Conservation (phyloP, 2,888 invertebrate genomes). For the Pasiphila rectangulata region DNA sequence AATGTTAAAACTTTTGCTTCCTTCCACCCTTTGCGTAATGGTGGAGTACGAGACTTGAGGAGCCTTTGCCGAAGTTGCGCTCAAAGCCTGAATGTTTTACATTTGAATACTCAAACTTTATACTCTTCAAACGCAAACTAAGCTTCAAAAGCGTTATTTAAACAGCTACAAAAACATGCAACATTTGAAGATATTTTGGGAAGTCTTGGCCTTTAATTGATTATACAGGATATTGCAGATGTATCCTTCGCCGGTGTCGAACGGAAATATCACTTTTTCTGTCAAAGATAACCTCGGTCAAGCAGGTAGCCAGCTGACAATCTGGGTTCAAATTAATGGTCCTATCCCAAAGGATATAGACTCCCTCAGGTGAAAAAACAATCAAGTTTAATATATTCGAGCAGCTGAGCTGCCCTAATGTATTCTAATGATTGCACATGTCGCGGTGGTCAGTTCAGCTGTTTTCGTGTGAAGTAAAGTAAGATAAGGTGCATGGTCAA, state of each 20-base stretch:
- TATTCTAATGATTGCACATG: conserved; percentile 72
- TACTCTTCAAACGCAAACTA: conserved; percentile 18
- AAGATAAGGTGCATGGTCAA: conserved; percentile 72
- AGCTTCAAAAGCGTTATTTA: conserved; percentile 17
- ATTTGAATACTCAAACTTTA: conserved; percentile 57
- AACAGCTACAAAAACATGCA: not conserved
- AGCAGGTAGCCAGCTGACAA: conserved; percentile 64
- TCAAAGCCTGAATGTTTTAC: conserved; percentile 75
- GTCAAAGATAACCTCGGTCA: conserved; percentile 61
- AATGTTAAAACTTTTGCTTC: conserved; percentile 76
- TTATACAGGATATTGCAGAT: conserved; percentile 64
- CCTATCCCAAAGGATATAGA: conserved; percentile 52
- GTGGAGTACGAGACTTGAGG: conserved; percentile 61
- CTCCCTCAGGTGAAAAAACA: conserved; percentile 45
- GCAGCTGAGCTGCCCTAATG: conserved; percentile 74
- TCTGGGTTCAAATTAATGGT: conserved; percentile 43
- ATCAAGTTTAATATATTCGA: conserved; percentile 57
- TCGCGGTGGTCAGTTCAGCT: conserved; percentile 62
- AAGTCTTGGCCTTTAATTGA: conserved; percentile 43
- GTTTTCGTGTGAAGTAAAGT: conserved; percentile 70
- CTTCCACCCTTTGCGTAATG: conserved; percentile 69
- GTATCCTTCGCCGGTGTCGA: conserved; percentile 56
- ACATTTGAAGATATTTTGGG: not conserved
- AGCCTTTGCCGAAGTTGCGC: conserved; percentile 70
- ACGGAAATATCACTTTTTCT: conserved; percentile 68